These are phyloP conservation scores for Bradypodion ventrale DNA, from an alignment of 2,797 vertebrate species.

Conservation along the genomic window DNA sequence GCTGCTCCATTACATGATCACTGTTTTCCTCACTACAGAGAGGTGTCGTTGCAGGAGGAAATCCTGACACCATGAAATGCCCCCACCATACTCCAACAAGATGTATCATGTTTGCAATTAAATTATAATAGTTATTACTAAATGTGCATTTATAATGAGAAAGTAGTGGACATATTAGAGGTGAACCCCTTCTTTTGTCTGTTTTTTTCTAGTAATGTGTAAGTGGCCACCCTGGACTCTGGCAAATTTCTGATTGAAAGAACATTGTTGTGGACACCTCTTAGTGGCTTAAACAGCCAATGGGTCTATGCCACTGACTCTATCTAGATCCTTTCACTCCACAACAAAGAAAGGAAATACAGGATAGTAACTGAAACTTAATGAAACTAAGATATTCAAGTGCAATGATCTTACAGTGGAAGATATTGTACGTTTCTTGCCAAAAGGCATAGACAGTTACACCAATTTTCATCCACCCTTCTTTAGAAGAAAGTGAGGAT, in stretches of 20 bases:
- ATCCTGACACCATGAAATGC: too few species aligned
- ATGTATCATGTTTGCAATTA: not conserved
- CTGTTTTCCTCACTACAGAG: not conserved
- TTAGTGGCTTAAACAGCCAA: not conserved
- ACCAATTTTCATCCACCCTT: conserved; percentile 32
- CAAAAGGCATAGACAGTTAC: conserved; percentile 28
- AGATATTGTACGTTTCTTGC: conserved; percentile 41
- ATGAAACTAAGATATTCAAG: not conserved
- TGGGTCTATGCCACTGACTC: not conserved
- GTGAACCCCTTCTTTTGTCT: not conserved
- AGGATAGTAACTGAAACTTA: too few species aligned
- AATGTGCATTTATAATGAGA: not conserved
- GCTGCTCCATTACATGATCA: not conserved
- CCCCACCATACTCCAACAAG: too few species aligned
- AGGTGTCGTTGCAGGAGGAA: too few species aligned
- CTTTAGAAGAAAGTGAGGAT: conserved; percentile 9
- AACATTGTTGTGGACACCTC: not conserved
- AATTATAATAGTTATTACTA: not conserved
- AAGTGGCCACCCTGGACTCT: not conserved
- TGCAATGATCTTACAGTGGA: not conserved
- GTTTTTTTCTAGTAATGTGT: not conserved
- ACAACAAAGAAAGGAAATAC: not conserved
- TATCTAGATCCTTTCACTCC: not conserved
- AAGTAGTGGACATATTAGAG: not conserved
- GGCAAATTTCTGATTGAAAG: not conserved